Percentiles rank a stretch among this genome's conserved stretches.
phyloP scores from a whole-genome alignment of 2,797 vertebrate species.

The Myotis vivesi region DNA sequence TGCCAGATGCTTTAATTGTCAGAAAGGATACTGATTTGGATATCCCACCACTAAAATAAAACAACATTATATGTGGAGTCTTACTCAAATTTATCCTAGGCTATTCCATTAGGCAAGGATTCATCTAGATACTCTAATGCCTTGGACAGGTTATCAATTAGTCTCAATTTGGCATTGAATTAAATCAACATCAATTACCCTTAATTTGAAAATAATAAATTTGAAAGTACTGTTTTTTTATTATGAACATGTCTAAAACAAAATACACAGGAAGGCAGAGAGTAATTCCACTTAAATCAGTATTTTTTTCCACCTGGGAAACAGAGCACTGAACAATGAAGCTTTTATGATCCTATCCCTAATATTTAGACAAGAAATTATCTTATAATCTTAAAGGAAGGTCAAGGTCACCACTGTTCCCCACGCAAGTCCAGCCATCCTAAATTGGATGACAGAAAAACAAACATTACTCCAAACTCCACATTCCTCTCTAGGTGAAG shows the following conservation, averaged over 20 bases:
- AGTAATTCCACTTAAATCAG: constrained; percentile 1
- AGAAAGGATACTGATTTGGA: neutral
- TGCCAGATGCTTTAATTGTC: neutral
- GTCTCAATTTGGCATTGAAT: neutral
- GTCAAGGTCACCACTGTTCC: neutral
- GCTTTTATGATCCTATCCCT: neutral
- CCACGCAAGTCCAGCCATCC: neutral
- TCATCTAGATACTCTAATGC: neutral
- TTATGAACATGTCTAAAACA: constrained; percentile 26
- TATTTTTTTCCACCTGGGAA: neutral
- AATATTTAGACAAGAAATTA: constrained; percentile 33
- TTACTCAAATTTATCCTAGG: neutral
- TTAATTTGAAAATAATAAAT: constrained; percentile 27
- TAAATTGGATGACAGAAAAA: neutral
- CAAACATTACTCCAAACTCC: neutral
- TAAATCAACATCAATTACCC: neutral
- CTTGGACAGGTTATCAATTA: neutral
- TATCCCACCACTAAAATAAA: neutral
- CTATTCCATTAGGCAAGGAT: neutral
- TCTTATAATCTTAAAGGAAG: neutral
- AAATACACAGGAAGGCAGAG: constrained; percentile 5
- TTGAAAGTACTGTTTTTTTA: constrained; percentile 11
- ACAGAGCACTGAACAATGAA: neutral
- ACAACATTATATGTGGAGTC: neutral
- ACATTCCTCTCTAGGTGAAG: neutral